Base-by-base conservation (phyloP, 2,113 vertebrate species). In the Ptychochromis oligacanthus region DNA sequence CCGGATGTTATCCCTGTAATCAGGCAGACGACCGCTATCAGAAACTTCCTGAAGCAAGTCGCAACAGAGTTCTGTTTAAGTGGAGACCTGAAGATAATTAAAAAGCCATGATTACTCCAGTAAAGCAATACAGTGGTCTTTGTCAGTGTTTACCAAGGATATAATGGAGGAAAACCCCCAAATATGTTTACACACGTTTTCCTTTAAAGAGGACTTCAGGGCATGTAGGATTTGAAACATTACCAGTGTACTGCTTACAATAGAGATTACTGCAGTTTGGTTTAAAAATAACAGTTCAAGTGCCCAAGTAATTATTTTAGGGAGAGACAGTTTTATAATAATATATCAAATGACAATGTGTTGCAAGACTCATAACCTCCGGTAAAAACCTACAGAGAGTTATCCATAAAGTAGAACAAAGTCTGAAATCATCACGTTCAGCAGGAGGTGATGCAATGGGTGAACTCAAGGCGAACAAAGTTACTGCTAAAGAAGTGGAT, bases 11-110 rank as follows among this genome's bases (percentile, higher is more conserved):
- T 79, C 60, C 78, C 64, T 88, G 40, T 81, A 86, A 87, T 83
- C 77, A 57, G 65, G 36, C 38, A 8, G 57, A 64, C 14, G 43
- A 80, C 81, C 61, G n/a, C 56, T 54, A 75, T 75, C 9, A 72
- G 80, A 87, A 88, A 90, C 59, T 7, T 88, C 81, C 80, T 65
- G 65, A 54, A 85, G 74, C 83, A 18, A 76, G 65, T 85, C 36
- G 15, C 58, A 86, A 34, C 58, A 57, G 34, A 62, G 72, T 59
- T 58, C 43, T 3, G 26, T 77, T 83, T 59, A 75, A 77, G 28
- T 14, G 72, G 76, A 75, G 81, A 77, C 38, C 81, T 82, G 84
- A 72, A 38, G 43, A 75, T 82, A 67, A 90, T 89, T 84, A 87
- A 75, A 75, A 81, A 67, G 74, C 79, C 78, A 43, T 75, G 38